phyloP scores from a whole-genome alignment of 1,140 invertebrate species.

The Odontomachus brunneus region DNA sequence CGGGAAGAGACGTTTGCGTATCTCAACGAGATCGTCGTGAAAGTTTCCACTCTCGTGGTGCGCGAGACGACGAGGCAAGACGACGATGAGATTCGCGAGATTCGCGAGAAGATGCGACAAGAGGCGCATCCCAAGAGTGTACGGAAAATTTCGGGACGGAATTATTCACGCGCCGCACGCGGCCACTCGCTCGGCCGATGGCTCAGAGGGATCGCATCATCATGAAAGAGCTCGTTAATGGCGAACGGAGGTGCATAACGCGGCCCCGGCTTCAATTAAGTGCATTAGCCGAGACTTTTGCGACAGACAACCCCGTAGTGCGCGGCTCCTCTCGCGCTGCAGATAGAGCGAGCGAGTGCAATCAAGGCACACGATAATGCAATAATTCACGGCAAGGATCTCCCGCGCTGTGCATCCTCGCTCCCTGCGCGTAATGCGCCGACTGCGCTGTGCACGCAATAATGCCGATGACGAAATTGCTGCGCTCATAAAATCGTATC shows the following conservation, averaged over 20 bases:
- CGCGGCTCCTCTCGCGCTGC: conserved; percentile 26
- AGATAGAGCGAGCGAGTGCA: conserved; percentile 44
- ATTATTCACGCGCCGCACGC: conserved; percentile 24
- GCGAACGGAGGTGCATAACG: conserved; percentile 53
- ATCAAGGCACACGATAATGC: conserved; percentile 65
- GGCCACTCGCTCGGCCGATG: conserved; percentile 5
- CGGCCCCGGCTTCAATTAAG: conserved; percentile 68
- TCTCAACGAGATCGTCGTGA: no score
- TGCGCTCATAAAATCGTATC: conserved; percentile 24
- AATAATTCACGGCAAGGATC: conserved; percentile 65
- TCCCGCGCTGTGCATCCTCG: no score
- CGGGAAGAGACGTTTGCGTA: no score
- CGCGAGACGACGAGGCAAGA: no score
- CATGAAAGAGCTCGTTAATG: conserved; percentile 63
- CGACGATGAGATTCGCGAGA: neutral
- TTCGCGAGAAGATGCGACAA: no score
- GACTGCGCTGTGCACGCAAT: conserved; percentile 23
- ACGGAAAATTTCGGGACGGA: conserved; percentile 20
- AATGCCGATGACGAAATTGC: conserved; percentile 2
- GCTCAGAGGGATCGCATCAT: conserved; percentile 6
- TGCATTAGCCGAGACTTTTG: conserved; percentile 74
- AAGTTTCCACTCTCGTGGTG: no score
- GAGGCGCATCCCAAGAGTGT: no score
- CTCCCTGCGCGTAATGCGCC: conserved; percentile 32
- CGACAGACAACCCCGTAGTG: neutral